Percentiles rank a stretch among this genome's conserved stretches.
These are phyloP conservation scores for Stratiomys singularior DNA, from an alignment of 2,888 invertebrate species.

Conservation along the genomic window DNA sequence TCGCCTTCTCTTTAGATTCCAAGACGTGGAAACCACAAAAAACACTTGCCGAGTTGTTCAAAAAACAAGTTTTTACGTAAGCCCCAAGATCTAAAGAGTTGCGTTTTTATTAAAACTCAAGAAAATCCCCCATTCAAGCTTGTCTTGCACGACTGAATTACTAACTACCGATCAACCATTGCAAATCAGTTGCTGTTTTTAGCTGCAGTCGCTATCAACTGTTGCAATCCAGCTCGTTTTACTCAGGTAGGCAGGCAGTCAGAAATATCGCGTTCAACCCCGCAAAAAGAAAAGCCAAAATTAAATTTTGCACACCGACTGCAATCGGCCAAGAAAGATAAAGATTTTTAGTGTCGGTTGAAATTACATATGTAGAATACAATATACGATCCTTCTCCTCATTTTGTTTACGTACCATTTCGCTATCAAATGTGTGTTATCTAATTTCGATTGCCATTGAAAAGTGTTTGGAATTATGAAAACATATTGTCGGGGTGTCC, in stretches of 20 bases:
- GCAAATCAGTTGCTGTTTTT: neutral
- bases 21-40: neutral
- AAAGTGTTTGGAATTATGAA: too few species aligned
- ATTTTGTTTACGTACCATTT: too few species aligned
- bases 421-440: too few species aligned
- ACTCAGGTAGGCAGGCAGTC: neutral
- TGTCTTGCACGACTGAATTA: neutral
- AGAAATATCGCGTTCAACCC: too few species aligned
- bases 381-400: neutral
- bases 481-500: too few species aligned
- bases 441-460: too few species aligned
- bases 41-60: neutral
- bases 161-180: neutral
- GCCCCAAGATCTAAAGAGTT: neutral
- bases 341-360: slow-evolving; percentile 6
- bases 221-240: neutral
- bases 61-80: slow-evolving; percentile 29
- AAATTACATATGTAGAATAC: neutral
- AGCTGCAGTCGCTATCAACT: neutral
- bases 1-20: too few species aligned
- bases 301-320: slow-evolving; percentile 24
- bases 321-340: neutral
- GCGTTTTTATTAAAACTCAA: neutral
- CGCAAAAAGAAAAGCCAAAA: neutral
- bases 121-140: neutral